Evolutionary conservation across 2,113 vertebrate species (phyloP).

Genomic region (Larimichthys crocea): DNA sequence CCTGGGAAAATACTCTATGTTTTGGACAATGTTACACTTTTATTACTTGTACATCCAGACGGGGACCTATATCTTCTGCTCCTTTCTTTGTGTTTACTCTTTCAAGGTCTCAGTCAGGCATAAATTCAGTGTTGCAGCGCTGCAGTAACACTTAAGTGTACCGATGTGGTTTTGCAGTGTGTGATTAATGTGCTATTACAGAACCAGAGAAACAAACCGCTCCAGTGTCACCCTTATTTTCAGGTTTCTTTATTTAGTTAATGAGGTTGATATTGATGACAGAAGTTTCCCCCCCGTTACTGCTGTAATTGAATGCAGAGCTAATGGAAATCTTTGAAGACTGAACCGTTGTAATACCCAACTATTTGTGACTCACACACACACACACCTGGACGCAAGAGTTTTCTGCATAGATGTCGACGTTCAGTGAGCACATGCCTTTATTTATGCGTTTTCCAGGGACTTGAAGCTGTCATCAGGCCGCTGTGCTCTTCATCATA

Average conservation of each 20-base stretch:
- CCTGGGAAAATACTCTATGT: too few species aligned
- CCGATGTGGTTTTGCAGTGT: neutral
- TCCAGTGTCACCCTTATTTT: slow-evolving; percentile 8
- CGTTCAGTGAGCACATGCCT: neutral
- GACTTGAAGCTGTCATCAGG: neutral
- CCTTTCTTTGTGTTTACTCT: neutral
- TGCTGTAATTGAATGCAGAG: slow-evolving; percentile 7
- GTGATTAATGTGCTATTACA: slow-evolving; percentile 27
- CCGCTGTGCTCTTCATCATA: slow-evolving; percentile 12
- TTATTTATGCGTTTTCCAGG: neutral
- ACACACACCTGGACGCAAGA: neutral
- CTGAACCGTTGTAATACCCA: neutral
- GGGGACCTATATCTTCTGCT: neutral
- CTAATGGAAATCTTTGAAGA: slow-evolving; percentile 25
- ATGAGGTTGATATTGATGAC: slow-evolving; percentile 35
- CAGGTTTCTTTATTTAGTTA: slow-evolving; percentile 26
- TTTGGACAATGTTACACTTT: neutral
- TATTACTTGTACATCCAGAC: neutral
- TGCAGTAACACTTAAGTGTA: neutral
- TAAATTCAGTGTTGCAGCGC: neutral
- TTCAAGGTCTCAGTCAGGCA: neutral
- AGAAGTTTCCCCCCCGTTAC: slow-evolving; percentile 10
- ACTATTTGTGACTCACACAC: neutral
- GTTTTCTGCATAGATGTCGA: neutral
- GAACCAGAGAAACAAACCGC: neutral